Percentiles rank a stretch among this genome's conserved stretches.
Evolutionary conservation across 2,797 vertebrate genomes (phyloP).

Genomic region (Gadopsis marmoratus): DNA sequence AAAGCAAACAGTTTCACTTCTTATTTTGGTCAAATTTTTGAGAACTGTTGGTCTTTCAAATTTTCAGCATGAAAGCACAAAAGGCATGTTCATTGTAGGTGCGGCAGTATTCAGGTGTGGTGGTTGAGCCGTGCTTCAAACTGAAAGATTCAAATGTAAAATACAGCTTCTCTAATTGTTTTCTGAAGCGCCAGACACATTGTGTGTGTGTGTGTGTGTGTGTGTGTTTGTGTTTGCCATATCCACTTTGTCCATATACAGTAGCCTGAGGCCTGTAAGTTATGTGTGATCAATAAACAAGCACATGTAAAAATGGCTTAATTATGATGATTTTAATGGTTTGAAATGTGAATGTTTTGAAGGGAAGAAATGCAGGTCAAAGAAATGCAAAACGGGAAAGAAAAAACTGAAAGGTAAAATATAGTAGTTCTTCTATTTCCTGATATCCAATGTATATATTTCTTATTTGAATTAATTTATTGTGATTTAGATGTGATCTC

Average conservation of each 20-base stretch:
- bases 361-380: not conserved
- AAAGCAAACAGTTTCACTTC: conserved; percentile 43
- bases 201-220: not conserved
- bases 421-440: not conserved
- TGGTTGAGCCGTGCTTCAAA: not conserved
- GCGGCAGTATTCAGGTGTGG: not conserved
- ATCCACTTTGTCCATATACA: not conserved
- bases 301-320: not conserved
- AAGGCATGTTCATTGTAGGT: not conserved
- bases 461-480: not conserved
- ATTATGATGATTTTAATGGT: not conserved
- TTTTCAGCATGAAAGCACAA: conserved; percentile 10
- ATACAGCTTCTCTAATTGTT: not conserved
- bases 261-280: not conserved
- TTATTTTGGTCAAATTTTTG: conserved; percentile 27
- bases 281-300: not conserved
- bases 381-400: not conserved
- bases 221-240: not conserved
- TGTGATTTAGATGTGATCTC: not conserved
- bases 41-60: conserved; percentile 2
- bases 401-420: not conserved
- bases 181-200: not conserved
- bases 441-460: not conserved
- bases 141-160: not conserved
- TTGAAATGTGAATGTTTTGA: not conserved